A percentile compares a stretch with the other conserved stretches of the same genome.
phyloP scores from a whole-genome alignment of 2,797 vertebrate genomes.

The Phylloscopus collybita region DNA sequence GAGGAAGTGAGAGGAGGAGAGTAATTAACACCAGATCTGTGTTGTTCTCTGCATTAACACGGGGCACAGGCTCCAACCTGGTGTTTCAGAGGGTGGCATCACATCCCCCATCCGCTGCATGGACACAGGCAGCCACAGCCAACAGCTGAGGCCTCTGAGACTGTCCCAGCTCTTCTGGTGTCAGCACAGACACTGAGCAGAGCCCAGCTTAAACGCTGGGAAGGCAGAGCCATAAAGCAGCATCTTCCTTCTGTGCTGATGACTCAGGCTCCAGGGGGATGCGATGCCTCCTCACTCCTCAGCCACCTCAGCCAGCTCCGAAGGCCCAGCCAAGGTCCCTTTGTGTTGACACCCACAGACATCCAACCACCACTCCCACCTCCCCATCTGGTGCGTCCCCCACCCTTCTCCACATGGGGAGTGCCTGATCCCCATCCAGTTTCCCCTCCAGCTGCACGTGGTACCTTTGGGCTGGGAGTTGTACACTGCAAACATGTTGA shows the following conservation, averaged over 20 bases:
- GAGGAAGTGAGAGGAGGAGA: not conserved
- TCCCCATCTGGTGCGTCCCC: not conserved
- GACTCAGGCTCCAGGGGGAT: not conserved
- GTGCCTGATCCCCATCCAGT: not conserved
- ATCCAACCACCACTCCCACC: slow-evolving; percentile 33
- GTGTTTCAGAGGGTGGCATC: slow-evolving; percentile 1
- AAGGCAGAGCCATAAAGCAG: not conserved
- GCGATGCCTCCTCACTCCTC: not conserved
- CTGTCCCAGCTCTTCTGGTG: not conserved
- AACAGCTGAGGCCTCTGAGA: not conserved
- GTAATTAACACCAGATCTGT: not conserved
- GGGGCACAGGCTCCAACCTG: not conserved
- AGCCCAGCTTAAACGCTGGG: accelerated
- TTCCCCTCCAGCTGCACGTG: not conserved
- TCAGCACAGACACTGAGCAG: not conserved
- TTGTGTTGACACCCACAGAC: slow-evolving; percentile 34
- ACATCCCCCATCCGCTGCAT: not conserved
- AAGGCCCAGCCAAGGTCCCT: slow-evolving; percentile 42
- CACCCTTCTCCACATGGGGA: slow-evolving; percentile 1
- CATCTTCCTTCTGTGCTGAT: not conserved
- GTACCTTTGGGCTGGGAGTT: slow-evolving; percentile 89
- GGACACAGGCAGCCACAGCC: not conserved
- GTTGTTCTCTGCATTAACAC: not conserved
- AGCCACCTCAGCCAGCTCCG: not conserved
- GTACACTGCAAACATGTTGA: slow-evolving; percentile 98